Base-by-base conservation (phyloP, 1,140 invertebrate genomes). In the Artemia franciscana region DNA sequence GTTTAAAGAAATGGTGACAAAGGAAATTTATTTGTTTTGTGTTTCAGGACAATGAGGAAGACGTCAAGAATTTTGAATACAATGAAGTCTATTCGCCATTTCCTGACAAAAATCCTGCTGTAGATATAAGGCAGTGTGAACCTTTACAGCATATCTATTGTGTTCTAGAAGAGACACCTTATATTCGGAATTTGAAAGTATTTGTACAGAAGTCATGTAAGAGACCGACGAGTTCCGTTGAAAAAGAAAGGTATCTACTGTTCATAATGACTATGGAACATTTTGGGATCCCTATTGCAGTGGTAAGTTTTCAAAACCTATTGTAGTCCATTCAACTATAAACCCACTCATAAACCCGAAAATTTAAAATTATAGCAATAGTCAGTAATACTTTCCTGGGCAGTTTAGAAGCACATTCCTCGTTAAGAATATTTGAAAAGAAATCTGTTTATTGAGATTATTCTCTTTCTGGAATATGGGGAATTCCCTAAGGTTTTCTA, bases 151-250 rank as follows among this genome's bases (percentile, higher is more conserved):
- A 72, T 12, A 67, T 67, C 24, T 70, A 71, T 26, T 77, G 73
- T 69, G 26, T 74, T 9, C 66, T 94, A 57, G 75, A 84, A 62
- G 86, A 88, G 71, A 93, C 91, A 0, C 91, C 91, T 0, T 93
- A 88, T 70, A 72, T 92, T 62, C 78, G 77, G 60, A 88, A 86
- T 71, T 71, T 94, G 0, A 79, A 78, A 64, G 70, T 84, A 60
- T 82, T 83, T 3, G 72, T 91, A 0, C 78, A 85, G 58, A 79
- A 85, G 68, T 81, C 83, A 4, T 74, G 84, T 0, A 77, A 82
- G 58, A 76, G 86, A 57, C 88, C 89, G 1, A 78, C 84, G 1
- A 89, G 87, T 0, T 82, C 86, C 62, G 82, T 89, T 70, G 86
- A 91, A 72, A 88, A 88, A 70, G 85, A 89, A 69, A 78, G 86